phyloP scores from a whole-genome alignment of 2,888 invertebrate species.

The Nomada ferruginata region DNA sequence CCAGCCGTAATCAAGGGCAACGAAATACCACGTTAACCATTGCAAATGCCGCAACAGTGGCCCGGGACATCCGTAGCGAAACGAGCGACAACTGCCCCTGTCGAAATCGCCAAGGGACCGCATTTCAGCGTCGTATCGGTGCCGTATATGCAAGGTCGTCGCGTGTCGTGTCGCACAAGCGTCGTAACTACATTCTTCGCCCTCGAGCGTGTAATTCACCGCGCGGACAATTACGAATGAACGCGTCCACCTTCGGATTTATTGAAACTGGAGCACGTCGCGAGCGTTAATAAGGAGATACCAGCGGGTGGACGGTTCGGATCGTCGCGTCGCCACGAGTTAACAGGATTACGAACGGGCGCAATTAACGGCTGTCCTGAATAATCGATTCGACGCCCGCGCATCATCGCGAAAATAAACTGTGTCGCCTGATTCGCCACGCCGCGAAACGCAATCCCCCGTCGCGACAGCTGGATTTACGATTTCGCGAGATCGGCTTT shows the following conservation, averaged over 20 bases:
- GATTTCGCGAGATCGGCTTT: neutral
- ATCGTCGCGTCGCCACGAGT: slow-evolving; percentile 2
- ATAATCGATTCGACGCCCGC: slow-evolving; percentile 43
- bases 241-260: slow-evolving; percentile 37
- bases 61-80: neutral
- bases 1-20: neutral
- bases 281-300: slow-evolving; percentile 21
- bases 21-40: neutral
- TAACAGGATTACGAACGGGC: slow-evolving; percentile 27
- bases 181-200: slow-evolving; percentile 33
- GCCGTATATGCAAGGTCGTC: slow-evolving; percentile 29
- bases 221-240: slow-evolving; percentile 45
- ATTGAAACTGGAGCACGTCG: slow-evolving; percentile 43
- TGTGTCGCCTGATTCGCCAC: slow-evolving; percentile 16
- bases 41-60: neutral
- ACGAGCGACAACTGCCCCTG: slow-evolving; percentile 15
- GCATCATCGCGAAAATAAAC: slow-evolving; percentile 30
- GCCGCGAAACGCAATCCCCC: slow-evolving; percentile 22
- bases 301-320: neutral
- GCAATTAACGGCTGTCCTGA: slow-evolving; percentile 40
- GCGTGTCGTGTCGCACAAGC: slow-evolving; percentile 48
- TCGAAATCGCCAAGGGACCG: slow-evolving; percentile 22
- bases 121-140: slow-evolving; percentile 23
- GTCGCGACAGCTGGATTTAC: neutral
- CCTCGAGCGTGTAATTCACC: slow-evolving; percentile 44